Evolutionary conservation across 2,797 vertebrate genomes (phyloP).

Genomic region (Clarias laeviceps): DNA sequence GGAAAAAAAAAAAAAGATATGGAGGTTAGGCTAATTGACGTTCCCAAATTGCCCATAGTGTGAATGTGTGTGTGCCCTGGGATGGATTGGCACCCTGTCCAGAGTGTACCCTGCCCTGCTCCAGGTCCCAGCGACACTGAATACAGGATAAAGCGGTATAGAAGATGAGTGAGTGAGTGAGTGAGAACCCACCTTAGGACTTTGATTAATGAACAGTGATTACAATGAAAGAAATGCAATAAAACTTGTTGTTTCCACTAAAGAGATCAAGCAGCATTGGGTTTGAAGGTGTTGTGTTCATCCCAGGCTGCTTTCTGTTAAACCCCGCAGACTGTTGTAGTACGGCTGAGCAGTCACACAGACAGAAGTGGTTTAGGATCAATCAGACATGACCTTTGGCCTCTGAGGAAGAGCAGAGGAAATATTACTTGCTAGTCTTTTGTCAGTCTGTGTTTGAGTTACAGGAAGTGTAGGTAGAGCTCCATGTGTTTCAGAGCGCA

Average conservation of each 20-base stretch:
- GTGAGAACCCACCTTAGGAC: background rate
- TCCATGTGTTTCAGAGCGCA: background rate
- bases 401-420: background rate
- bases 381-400: background rate
- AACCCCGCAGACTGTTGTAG: background rate
- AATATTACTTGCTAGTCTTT: background rate
- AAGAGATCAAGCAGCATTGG: background rate
- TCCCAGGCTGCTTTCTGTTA: background rate
- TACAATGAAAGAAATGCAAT: background rate
- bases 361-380: background rate
- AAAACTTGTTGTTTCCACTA: background rate
- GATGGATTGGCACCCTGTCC: too few relatives aligned
- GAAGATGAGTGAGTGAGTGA: too few relatives aligned
- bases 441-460: background rate
- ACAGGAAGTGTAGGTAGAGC: background rate
- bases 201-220: background rate
- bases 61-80: too few relatives aligned
- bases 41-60: too few relatives aligned
- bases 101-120: too few relatives aligned
- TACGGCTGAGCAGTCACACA: background rate
- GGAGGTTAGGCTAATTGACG: too few relatives aligned
- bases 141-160: too few relatives aligned
- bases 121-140: too few relatives aligned
- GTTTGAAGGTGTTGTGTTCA: background rate
- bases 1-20: too few relatives aligned